phyloP scores from a whole-genome alignment of 92 coral and sea anemone genomes.

The Epizoanthus scotinus region DNA sequence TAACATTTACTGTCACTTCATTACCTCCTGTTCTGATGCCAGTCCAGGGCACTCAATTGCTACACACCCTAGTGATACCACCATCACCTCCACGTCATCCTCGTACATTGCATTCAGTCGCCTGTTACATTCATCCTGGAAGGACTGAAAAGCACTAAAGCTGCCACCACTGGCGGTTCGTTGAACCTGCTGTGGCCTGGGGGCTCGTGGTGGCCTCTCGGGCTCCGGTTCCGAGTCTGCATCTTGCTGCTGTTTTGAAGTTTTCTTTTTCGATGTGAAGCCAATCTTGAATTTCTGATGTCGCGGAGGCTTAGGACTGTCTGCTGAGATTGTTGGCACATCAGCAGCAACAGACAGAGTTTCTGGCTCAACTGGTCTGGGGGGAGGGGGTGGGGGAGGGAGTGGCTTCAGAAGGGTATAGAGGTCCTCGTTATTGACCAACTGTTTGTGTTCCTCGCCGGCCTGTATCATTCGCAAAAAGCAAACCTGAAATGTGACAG shows the following conservation, averaged over 20 bases:
- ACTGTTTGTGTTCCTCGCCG: slow-evolving; percentile 14
- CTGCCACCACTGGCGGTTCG: not conserved
- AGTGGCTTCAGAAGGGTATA: slow-evolving; percentile 21
- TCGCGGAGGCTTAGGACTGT: slow-evolving; percentile 22
- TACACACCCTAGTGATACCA: slow-evolving; percentile 17
- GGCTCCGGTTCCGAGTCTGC: slow-evolving; percentile 36
- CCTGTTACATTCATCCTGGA: slow-evolving; percentile 26
- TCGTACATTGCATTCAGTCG: slow-evolving; percentile 25
- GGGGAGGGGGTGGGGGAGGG: slow-evolving; percentile 39
- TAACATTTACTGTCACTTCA: not conserved
- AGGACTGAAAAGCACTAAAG: slow-evolving; percentile 16
- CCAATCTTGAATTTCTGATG: slow-evolving; percentile 25
- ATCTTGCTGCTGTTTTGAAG: slow-evolving; percentile 15
- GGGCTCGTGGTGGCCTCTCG: slow-evolving; percentile 24
- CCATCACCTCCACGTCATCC: slow-evolving; percentile 35
- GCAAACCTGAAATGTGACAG: slow-evolving; percentile 9
- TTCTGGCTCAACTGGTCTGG: slow-evolving; percentile 27
- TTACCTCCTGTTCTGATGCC: slow-evolving; percentile 42
- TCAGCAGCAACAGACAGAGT: not conserved
- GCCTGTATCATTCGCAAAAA: slow-evolving; percentile 37
- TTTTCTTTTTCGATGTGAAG: slow-evolving; percentile 22
- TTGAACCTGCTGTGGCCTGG: slow-evolving; percentile 1
- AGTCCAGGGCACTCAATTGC: slow-evolving; percentile 40
- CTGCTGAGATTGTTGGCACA: not conserved
- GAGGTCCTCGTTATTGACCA: slow-evolving; percentile 15